Evolutionary conservation across 2,888 invertebrate species (phyloP).

Genomic region (Steinernema carpocapsae): DNA sequence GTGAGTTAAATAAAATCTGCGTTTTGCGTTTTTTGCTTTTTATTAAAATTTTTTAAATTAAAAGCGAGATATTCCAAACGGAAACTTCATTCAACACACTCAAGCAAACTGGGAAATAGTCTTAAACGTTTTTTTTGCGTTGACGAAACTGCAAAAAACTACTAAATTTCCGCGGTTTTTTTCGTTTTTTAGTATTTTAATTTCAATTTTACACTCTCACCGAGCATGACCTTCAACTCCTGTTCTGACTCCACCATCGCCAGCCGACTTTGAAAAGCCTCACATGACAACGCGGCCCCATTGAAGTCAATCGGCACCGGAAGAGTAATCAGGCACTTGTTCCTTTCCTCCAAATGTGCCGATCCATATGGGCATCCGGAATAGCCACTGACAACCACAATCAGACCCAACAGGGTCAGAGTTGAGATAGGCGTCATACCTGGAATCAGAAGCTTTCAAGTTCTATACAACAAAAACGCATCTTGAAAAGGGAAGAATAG

Average conservation of each 20-base stretch:
- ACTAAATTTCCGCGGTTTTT: too few relatives aligned
- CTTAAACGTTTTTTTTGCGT: background rate
- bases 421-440: background rate
- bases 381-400: background rate
- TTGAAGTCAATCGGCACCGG: background rate
- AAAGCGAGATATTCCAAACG: too few relatives aligned
- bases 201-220: background rate
- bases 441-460: background rate
- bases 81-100: too few relatives aligned
- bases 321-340: background rate
- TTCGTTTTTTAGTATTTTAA: too few relatives aligned
- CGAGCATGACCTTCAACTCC: background rate
- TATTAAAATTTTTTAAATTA: too few relatives aligned
- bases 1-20: too few relatives aligned
- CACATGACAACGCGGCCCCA: background rate
- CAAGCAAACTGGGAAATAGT: too few relatives aligned
- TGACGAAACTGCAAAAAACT: background rate
- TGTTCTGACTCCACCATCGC: background rate
- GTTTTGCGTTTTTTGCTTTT: too few relatives aligned
- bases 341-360: background rate
- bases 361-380: background rate
- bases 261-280: background rate
- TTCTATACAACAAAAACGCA: background rate
- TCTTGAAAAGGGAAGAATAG: too few relatives aligned
- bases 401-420: background rate